These are phyloP conservation scores for Cyphomyrus plagiostoma DNA, from an alignment of 2,113 vertebrate species.

Conservation along the genomic window DNA sequence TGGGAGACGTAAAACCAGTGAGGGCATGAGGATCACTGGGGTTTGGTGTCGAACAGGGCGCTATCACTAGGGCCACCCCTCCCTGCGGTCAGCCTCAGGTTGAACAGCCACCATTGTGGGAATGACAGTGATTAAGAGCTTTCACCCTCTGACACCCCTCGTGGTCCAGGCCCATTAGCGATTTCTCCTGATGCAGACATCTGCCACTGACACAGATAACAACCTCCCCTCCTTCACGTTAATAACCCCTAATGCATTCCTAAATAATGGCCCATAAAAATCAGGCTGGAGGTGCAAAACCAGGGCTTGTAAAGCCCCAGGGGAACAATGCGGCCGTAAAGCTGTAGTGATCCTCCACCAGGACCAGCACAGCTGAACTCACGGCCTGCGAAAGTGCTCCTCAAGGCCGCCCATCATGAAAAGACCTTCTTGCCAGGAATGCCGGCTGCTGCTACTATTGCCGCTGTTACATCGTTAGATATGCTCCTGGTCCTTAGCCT, in stretches of 20 bases:
- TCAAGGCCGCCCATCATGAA: conserved; percentile 19
- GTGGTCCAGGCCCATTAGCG: neutral
- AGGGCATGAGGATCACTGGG: neutral
- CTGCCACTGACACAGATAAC: conserved; percentile 10
- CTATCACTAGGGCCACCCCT: neutral
- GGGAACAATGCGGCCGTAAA: conserved; percentile 25
- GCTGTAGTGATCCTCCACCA: conserved; percentile 7
- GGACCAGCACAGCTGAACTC: conserved; percentile 21
- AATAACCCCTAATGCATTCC: conserved; percentile 19
- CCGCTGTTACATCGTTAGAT: neutral
- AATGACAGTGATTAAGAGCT: neutral
- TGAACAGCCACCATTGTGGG: no score
- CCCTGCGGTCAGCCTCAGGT: neutral
- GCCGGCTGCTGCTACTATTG: conserved; percentile 13
- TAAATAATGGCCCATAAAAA: conserved; percentile 29
- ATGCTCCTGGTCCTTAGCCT: neutral
- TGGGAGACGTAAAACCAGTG: neutral
- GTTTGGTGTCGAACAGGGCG: neutral
- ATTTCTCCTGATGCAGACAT: conserved; percentile 22
- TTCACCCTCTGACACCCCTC: neutral
- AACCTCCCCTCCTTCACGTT: neutral
- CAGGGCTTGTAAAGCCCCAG: neutral
- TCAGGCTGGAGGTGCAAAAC: conserved; percentile 24
- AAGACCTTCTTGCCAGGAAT: conserved; percentile 23
- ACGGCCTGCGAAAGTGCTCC: conserved; percentile 2